Base-by-base conservation (phyloP, 2,797 vertebrate genomes). In the Squalus acanthias region DNA sequence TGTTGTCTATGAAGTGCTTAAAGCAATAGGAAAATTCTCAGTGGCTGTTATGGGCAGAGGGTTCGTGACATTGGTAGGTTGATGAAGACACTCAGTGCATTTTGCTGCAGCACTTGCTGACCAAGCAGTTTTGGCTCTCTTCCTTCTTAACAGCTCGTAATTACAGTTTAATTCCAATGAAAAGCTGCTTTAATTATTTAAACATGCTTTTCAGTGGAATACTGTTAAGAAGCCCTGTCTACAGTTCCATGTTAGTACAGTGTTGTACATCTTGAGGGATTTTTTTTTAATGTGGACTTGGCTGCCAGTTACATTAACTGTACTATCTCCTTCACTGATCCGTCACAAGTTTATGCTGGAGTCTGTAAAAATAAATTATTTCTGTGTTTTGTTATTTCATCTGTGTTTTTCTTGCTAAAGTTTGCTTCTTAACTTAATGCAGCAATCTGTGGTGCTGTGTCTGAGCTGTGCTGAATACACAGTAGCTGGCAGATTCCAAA, bases 331-430 rank as follows among this genome's bases (percentile, higher is more conserved):
- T 72, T 95, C 94, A 95, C 94, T 95, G 29, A 76, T 57, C 94
- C 94, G 50, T 95, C 24, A 17, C 72, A 74, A 57, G 94, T 95
- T 95, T 95, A 95, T 74, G 94, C 94, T 95, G 69, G n/a, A 95
- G 50, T 95, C 72, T 95, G 94, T 74, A 76, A 95, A 95, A 95
- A 95, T 95, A 95, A 76, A 95, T 76, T 53, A 74, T 95, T 95
- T 13, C 94, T 95, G 29, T 95, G 57, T 95, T 72, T 76, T 95
- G 94, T 95, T 95, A 95, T 95, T 95, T 95, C 94, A 95, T 95
- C 94, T 95, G 94, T 95, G 70, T 95, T 95, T 95, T 95, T 95
- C 94, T 76, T 95, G 26, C 70, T 95, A n/a, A 74, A 74, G 94
- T 95, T 95, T 95, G 94, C 94, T 95, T 67, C 63, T 93, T 93